Conservation (phyloP, 1,140 invertebrate species). For the Delia radicum region DNA sequence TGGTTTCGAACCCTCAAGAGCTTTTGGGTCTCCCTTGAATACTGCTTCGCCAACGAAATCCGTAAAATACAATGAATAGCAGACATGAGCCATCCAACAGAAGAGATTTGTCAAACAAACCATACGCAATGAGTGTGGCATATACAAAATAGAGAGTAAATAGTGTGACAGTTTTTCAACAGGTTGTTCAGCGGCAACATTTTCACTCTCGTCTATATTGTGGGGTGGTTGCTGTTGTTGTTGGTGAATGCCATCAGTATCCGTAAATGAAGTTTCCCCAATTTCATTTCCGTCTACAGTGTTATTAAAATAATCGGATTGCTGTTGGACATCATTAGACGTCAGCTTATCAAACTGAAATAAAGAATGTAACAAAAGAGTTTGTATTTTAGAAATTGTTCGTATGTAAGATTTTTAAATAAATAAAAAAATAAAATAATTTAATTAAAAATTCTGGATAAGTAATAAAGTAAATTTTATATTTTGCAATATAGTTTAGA, state of each 20-base stretch:
- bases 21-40: constrained; percentile 88
- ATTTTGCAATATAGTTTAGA: no score
- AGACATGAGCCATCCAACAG: constrained; percentile 97
- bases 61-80: constrained; percentile 95
- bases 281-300: constrained; percentile 28
- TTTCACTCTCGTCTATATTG: constrained; percentile 27
- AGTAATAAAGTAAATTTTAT: no score
- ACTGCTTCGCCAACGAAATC: constrained; percentile 96
- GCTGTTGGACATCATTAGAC: neutral
- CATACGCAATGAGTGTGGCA: constrained; percentile 83
- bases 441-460: no score
- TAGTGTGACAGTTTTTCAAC: constrained; percentile 69
- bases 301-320: constrained; percentile 23
- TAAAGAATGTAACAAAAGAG: neutral
- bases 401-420: no score
- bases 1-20: constrained; percentile 64
- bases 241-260: neutral
- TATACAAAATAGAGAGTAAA: constrained; percentile 82
- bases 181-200: neutral
- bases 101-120: constrained; percentile 93
- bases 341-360: constrained; percentile 10
- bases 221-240: neutral
- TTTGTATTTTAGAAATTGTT: neutral
- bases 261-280: constrained; percentile 15
- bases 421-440: no score